Percentiles rank a stretch among this genome's conserved stretches.
Conservation (phyloP, 2,888 invertebrate genomes). For the Chymomyza amoena region DNA sequence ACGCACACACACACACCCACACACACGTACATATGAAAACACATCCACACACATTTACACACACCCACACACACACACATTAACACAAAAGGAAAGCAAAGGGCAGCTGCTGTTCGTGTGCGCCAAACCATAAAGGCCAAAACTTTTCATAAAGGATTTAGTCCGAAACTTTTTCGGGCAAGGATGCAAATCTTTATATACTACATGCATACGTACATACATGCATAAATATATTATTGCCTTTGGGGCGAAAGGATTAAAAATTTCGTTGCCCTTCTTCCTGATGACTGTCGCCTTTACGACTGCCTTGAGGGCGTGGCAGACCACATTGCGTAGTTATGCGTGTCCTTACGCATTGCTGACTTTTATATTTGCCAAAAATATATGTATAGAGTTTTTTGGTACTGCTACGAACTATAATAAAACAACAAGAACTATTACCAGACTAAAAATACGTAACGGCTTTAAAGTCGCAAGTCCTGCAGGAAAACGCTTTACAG, state of each 20-base stretch:
- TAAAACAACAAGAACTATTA: slow-evolving; percentile 36
- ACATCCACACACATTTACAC: neutral
- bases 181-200: slow-evolving; percentile 32
- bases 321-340: slow-evolving; percentile 15
- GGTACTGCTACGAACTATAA: slow-evolving; percentile 38
- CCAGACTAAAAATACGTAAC: slow-evolving; percentile 36
- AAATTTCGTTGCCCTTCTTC: slow-evolving; percentile 49
- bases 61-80: neutral
- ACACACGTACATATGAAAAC: slow-evolving; percentile 1
- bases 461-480: slow-evolving; percentile 30
- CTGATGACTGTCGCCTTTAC: slow-evolving; percentile 1
- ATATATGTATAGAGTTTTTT: neutral
- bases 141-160: slow-evolving; percentile 71
- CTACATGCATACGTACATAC: slow-evolving; percentile 6
- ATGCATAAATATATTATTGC: slow-evolving; percentile 60
- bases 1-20: slow-evolving; percentile 10
- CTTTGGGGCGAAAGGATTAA: slow-evolving; percentile 61
- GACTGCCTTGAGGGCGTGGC: slow-evolving; percentile 19
- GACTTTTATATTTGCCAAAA: slow-evolving; percentile 52
- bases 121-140: slow-evolving; percentile 58
- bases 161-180: slow-evolving; percentile 54
- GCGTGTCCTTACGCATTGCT: slow-evolving; percentile 65
- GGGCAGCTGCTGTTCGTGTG: slow-evolving; percentile 21
- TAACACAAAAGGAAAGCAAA: neutral
- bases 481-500: neutral